phyloP scores from a whole-genome alignment of 2,888 invertebrate species.

The Druceiella hillmani region DNA sequence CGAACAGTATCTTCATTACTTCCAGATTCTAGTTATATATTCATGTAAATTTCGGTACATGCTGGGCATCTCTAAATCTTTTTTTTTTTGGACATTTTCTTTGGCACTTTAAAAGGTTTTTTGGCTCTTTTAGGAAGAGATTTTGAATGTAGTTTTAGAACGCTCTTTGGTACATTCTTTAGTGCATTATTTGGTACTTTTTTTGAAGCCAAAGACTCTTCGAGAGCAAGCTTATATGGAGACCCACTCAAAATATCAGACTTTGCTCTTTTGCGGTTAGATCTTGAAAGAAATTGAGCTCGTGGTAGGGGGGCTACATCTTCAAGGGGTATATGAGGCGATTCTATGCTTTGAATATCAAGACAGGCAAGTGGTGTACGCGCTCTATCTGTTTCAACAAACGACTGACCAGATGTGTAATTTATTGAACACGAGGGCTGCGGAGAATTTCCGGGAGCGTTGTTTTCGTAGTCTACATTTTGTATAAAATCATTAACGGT shows the following conservation, averaged over 20 bases:
- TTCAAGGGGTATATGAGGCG: slow-evolving; percentile 5
- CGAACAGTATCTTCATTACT: no score
- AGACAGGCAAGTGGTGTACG: slow-evolving; percentile 1
- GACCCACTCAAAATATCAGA: slow-evolving; percentile 11
- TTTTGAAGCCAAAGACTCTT: slow-evolving; percentile 7
- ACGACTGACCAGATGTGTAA: not conserved
- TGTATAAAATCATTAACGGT: no score
- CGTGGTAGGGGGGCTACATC: slow-evolving; percentile 8
- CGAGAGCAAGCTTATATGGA: slow-evolving; percentile 12
- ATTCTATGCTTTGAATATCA: slow-evolving; percentile 4
- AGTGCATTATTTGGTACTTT: no score
- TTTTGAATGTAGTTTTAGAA: slow-evolving; percentile 3
- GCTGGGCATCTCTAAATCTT: slow-evolving; percentile 10
- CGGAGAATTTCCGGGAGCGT: not conserved
- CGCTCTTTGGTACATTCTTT: no score
- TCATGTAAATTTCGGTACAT: slow-evolving; percentile 10
- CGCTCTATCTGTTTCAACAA: slow-evolving; percentile 4
- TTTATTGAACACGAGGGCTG: not conserved
- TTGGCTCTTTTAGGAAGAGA: slow-evolving; percentile 6
- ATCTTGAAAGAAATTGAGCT: slow-evolving; percentile 7
- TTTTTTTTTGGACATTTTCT: slow-evolving; percentile 10
- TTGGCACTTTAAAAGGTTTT: slow-evolving; percentile 8
- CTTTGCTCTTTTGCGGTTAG: slow-evolving; percentile 9
- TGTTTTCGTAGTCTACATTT: slow-evolving; percentile 1
- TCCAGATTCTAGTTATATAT: no score